A percentile compares a stretch with the other conserved stretches of the same genome.
Conservation (phyloP, 2,888 invertebrate genomes). For the Petrophora chlorosata region DNA sequence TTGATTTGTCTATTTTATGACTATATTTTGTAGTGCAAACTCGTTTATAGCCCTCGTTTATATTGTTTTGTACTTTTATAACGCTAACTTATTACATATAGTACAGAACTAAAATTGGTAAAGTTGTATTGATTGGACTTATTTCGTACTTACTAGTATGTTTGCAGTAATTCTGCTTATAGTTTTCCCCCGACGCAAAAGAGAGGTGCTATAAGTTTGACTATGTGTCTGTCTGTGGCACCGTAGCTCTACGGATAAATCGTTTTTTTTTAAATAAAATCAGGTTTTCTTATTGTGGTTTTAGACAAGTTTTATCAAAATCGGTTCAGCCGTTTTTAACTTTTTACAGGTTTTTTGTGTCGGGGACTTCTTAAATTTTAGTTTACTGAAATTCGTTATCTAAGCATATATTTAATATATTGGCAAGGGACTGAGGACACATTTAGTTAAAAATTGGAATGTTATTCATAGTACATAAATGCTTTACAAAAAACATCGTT, state of each 20-base stretch:
- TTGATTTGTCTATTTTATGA: not conserved
- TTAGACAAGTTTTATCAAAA: too few relatives aligned
- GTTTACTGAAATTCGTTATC: too few relatives aligned
- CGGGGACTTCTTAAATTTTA: too few relatives aligned
- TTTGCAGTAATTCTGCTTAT: not conserved
- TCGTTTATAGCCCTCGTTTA: not conserved
- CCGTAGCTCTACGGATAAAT: too few relatives aligned
- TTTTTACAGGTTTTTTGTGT: too few relatives aligned
- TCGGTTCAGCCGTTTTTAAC: too few relatives aligned
- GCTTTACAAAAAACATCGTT: constrained; percentile 56
- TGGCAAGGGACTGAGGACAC: constrained; percentile 56
- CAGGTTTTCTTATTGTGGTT: not conserved
- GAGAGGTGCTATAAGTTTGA: too few relatives aligned
- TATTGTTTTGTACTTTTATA: constrained; percentile 8
- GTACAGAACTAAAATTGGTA: not conserved
- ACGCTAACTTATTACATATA: not conserved
- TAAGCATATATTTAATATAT: constrained; percentile 23
- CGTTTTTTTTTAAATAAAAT: too few relatives aligned
- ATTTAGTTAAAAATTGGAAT: constrained; percentile 67
- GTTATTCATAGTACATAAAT: constrained; percentile 63
- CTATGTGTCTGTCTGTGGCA: too few relatives aligned
- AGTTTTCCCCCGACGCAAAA: too few relatives aligned
- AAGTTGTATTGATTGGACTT: not conserved
- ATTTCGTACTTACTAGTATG: too few relatives aligned
- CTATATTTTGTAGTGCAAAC: not conserved